Evolutionary conservation across 2,113 vertebrate genomes (phyloP), one percentile per base, ranked within the genome.

Genomic region (Microcebus ravelobensis): DNA sequence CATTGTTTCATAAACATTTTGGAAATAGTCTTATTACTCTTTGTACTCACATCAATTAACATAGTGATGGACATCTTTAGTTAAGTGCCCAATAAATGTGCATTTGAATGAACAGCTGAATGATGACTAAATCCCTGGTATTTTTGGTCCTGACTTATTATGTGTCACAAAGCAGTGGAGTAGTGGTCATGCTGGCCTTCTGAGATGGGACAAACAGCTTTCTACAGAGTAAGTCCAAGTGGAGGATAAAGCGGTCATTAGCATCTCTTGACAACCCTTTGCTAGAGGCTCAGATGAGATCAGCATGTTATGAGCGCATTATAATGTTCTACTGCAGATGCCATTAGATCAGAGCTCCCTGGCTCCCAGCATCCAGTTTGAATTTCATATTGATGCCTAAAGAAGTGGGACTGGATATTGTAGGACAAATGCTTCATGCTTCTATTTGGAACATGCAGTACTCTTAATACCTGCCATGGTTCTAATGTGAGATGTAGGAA

Each of bases 341-440:
- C 97, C 97, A 77, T 98, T 97, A 97, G 48, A 94, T 96, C 95
- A 98, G 97, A 97, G 96, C 77, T 97, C 97, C 82, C 91, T 70
- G 91, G 50, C 42, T 98, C 82, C 86, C 97, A 98, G 94, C 94
- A 57, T 71, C 89, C 86, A 88, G 93, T 97, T 97, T 97, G 97
- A 98, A 95, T 98, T 97, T 98, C 95, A 70, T 71, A 96, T 12
- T 87, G 94, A 95, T 67, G 90, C 97, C 97, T 95, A 68, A 94
- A 83, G 97, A 95, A 74, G 90, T 90, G 80, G 90, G 70, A 96
- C 73, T 96, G 87, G 65, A 52, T 96, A 39, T 52, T 23, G 36
- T 36, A 67, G 90, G 27, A 93, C 87, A 97, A 89, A 77, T 90
- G 55, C 87, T 95, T 94, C 96, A 34, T 45, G 45, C 88, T 17